Evolutionary conservation across 2,797 vertebrate species (phyloP).

Genomic region (Eulemur coronatus): DNA sequence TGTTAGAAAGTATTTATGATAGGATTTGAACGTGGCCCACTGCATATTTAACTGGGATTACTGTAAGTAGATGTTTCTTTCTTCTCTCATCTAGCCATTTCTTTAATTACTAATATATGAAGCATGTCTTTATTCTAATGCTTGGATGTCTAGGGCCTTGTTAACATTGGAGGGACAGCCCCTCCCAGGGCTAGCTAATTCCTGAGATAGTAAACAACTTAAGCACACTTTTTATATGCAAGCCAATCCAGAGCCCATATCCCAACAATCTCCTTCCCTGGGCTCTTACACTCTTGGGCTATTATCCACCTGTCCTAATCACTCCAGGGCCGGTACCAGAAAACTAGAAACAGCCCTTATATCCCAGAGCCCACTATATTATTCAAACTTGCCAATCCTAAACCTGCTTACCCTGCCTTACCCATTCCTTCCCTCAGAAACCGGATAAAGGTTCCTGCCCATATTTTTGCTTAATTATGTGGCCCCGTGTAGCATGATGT

Average conservation of each 20-base stretch:
- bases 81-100: background rate
- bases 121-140: conserved; percentile 23
- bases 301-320: background rate
- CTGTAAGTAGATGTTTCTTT: background rate
- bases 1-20: background rate
- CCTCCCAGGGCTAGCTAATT: background rate
- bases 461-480: background rate
- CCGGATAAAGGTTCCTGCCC: background rate
- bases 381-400: background rate
- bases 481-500: background rate
- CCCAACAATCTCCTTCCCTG: background rate
- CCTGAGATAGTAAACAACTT: background rate
- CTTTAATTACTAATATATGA: conserved; percentile 33
- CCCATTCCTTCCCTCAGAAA: background rate
- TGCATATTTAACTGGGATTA: background rate
- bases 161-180: background rate
- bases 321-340: background rate
- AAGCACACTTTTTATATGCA: background rate
- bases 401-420: background rate
- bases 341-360: background rate
- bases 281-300: background rate
- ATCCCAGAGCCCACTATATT: background rate
- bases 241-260: background rate
- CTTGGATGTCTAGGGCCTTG: background rate
- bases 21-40: background rate